Base-by-base conservation (phyloP, 2,113 vertebrate genomes). In the Hemiprocne comata region DNA sequence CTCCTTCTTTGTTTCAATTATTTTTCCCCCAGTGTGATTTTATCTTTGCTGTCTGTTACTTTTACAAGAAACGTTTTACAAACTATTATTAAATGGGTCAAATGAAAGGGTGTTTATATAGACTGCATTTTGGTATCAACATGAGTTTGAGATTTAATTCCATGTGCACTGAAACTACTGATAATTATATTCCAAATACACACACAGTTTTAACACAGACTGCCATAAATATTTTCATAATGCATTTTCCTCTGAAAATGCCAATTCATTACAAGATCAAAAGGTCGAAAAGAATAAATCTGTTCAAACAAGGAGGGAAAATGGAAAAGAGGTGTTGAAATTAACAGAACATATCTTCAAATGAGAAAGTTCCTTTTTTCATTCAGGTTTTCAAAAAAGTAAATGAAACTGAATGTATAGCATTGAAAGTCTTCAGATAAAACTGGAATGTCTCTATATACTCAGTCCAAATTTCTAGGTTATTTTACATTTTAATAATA, bases 401-500 rank as follows among this genome's bases (percentile, higher is more conserved):
- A 87, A 25, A 89, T 91, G 93, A 90, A 91, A 70, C 29, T 64
- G 29, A 90, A 74, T 80, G 77, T 90, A n/a, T 60, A 91, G 85
- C n/a, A 73, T 23, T 64, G 67, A 66, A 91, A 83, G 16, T 76
- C 65, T 86, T 90, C 34, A 92, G 77, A 73, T 90, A 71, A 90
- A 95, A 88, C 34, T 53, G 17, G 21, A 86, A 77, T 51, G 60
- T 81, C 90, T 95, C 90, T 57, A 67, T 46, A 93, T 72, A 69
- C 65, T 88, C n/a, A 55, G 25, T 74, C 60, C 40, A 86, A 78
- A 93, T 88, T 95, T 92, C 76, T 70, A 55, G 48, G 31, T 92
- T 60, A 81, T 86, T 90, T 90, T 90, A 64, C 19, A 75, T 75
- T 55, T 92, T 48, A 92, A 82, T 93, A 90, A 89, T 90, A 72